phyloP scores from a whole-genome alignment of 2,113 vertebrate species.

The Chunga burmeisteri region DNA sequence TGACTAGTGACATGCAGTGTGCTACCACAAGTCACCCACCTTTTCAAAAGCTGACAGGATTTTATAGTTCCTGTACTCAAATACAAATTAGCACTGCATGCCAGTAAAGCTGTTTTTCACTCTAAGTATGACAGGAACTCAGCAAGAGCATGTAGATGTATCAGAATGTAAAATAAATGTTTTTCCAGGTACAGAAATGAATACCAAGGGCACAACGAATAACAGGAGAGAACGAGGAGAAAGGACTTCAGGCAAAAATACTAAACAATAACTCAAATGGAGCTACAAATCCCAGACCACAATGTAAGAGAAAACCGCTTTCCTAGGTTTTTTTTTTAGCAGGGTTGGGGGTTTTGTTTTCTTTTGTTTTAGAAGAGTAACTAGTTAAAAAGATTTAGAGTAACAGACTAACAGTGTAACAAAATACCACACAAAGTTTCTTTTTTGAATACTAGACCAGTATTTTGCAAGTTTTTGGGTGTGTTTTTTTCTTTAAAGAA shows the following conservation, averaged over 20 bases:
- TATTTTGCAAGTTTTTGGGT: background rate
- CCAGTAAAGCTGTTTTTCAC: background rate
- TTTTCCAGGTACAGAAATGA: background rate
- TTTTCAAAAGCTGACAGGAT: background rate
- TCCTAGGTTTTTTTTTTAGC: no score
- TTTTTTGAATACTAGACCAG: background rate
- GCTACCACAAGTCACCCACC: background rate
- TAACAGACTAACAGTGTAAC: background rate
- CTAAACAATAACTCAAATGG: background rate
- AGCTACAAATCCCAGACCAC: background rate
- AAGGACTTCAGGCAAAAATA: background rate
- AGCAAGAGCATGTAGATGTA: background rate
- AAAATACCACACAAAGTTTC: background rate
- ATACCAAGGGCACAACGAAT: background rate
- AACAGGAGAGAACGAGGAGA: background rate
- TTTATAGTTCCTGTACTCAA: background rate
- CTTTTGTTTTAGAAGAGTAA: rapidly evolving
- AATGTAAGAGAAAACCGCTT: background rate
- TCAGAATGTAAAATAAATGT: background rate
- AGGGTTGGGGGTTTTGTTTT: rapidly evolving
- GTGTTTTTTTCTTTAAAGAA: background rate
- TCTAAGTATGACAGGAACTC: background rate
- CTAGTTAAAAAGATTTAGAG: background rate
- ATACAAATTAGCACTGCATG: background rate
- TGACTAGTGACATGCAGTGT: background rate